These are phyloP conservation scores for Antheraea assamensis DNA, from an alignment of 2,888 invertebrate genomes.

Conservation along the genomic window DNA sequence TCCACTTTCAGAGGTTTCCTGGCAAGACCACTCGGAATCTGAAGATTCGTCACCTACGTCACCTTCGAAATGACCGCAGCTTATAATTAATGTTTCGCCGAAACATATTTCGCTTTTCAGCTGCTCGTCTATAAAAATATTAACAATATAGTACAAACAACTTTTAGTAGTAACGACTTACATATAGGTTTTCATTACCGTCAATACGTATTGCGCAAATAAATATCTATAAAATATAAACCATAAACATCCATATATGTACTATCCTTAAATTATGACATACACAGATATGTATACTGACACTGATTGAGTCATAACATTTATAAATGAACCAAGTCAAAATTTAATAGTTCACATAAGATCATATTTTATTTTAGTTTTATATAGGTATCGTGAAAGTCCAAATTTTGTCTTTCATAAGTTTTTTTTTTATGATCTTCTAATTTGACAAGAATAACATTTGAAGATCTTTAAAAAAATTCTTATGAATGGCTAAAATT, in stretches of 20 bases:
- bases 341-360: no score
- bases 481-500: no score
- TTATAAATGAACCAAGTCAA: no score
- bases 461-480: no score
- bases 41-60: conserved; percentile 54
- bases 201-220: not conserved
- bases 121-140: conserved; percentile 62
- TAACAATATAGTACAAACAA: not conserved
- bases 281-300: no score
- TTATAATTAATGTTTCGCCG: conserved; percentile 79
- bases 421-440: no score
- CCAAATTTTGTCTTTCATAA: no score
- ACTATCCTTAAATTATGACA: no score
- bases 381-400: no score
- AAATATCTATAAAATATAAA: not conserved
- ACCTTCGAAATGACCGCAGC: conserved; percentile 71
- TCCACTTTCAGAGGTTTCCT: conserved; percentile 48
- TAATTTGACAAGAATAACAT: no score
- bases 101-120: conserved; percentile 77
- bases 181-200: not conserved
- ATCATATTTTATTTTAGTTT: no score
- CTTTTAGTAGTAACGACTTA: not conserved
- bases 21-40: conserved; percentile 71
- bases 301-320: no score
- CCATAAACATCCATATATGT: not conserved